A percentile compares a stretch with the other conserved stretches of the same genome.
Conservation (phyloP, 2,113 vertebrate genomes). For the Heterotilapia buettikoferi region DNA sequence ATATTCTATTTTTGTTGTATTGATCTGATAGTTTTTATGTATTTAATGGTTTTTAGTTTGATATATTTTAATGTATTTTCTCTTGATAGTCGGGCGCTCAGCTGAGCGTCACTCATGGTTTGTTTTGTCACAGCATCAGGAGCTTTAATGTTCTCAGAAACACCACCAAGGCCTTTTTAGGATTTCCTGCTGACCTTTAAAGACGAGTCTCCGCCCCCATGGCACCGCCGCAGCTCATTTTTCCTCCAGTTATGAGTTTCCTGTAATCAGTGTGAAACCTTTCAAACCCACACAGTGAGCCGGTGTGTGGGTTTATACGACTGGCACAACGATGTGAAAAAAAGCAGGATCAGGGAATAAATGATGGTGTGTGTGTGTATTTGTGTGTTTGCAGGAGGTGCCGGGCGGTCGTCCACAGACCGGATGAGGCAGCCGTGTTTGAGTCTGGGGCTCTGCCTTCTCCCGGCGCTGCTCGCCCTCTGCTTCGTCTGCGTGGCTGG, state of each 20-base stretch:
- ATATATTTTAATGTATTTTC: neutral
- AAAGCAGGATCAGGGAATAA: fast-evolving
- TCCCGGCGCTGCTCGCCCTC: neutral
- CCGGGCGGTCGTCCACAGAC: fast-evolving
- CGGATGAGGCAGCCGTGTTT: neutral
- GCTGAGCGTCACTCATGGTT: neutral
- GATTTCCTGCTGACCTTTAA: fast-evolving
- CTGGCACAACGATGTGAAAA: fast-evolving
- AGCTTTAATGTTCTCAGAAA: fast-evolving
- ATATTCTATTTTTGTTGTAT: neutral
- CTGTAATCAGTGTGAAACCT: neutral
- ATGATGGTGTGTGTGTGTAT: neutral
- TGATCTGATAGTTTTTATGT: fast-evolving
- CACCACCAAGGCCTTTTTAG: neutral
- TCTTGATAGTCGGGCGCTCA: neutral
- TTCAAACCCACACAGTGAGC: neutral
- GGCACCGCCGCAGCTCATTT: neutral
- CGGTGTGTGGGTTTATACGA: neutral
- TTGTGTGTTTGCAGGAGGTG: neutral
- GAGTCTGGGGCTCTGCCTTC: neutral
- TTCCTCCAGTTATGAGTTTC: neutral
- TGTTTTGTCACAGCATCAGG: neutral
- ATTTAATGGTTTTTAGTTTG: neutral
- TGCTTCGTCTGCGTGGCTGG: neutral
- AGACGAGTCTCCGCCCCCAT: neutral